phyloP scores from a whole-genome alignment of 2,113 vertebrate species.

The Gila orcuttii region DNA sequence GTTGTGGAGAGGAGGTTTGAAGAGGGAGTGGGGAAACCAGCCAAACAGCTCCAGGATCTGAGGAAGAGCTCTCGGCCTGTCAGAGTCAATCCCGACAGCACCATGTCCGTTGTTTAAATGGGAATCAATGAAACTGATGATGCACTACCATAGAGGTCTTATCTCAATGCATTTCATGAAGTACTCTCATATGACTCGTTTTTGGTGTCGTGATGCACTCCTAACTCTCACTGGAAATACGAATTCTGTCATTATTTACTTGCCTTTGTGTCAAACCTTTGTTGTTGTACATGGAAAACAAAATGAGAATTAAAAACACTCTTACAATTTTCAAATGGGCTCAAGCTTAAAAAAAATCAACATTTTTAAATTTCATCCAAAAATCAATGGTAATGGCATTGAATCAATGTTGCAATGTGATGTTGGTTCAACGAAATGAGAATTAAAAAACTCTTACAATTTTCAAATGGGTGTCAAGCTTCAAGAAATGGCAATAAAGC shows the following conservation, averaged over 20 bases:
- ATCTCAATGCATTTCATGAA: slow-evolving; percentile 1
- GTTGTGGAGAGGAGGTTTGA: slow-evolving; percentile 95
- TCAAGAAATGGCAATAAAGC: no score
- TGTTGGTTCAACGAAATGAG: no score
- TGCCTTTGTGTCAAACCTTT: not conserved
- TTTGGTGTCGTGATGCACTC: not conserved
- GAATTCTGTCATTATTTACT: not conserved
- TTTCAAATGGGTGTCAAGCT: no score
- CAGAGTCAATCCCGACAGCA: slow-evolving; percentile 93
- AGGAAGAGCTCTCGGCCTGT: slow-evolving; percentile 86
- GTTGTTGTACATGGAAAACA: not conserved
- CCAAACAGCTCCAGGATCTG: slow-evolving; percentile 95
- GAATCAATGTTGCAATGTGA: no score
- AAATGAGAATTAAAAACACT: not conserved
- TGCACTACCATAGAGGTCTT: not conserved
- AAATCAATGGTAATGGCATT: no score
- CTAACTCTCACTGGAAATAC: not conserved
- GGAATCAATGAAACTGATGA: not conserved
- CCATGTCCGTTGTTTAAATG: slow-evolving; percentile 86
- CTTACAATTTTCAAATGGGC: no score
- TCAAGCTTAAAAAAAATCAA: no score
- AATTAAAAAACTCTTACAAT: no score
- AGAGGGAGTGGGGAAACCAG: slow-evolving; percentile 93
- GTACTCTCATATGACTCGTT: not conserved
- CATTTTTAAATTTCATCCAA: no score